Conservation (phyloP, 2,113 vertebrate genomes). For the Laterallus jamaicensis region DNA sequence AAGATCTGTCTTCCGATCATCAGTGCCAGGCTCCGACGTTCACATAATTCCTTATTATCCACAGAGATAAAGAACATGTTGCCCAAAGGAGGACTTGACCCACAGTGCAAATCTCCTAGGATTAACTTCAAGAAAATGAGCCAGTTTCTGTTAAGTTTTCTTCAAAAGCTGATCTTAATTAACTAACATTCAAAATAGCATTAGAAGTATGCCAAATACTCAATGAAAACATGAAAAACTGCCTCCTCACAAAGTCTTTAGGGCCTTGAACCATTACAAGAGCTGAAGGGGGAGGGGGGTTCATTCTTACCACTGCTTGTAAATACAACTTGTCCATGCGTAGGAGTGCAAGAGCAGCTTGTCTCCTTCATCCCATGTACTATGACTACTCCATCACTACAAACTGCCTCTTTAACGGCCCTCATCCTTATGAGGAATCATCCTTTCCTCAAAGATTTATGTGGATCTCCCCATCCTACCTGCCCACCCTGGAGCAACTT, state of each 20-base stretch:
- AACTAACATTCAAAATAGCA: background rate
- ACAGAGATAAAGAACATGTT: background rate
- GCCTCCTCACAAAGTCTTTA: background rate
- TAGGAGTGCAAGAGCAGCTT: constrained; percentile 22
- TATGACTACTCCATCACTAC: background rate
- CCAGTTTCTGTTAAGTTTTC: background rate
- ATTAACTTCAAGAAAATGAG: background rate
- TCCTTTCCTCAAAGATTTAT: background rate
- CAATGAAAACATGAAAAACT: background rate
- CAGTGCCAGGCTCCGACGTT: constrained; percentile 34
- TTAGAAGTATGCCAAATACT: background rate
- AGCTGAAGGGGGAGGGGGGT: background rate
- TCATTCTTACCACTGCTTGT: constrained; percentile 55
- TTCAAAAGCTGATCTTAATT: background rate
- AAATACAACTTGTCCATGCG: background rate
- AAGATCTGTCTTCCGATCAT: background rate
- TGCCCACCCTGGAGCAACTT: background rate
- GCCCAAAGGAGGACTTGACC: background rate
- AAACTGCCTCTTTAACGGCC: background rate
- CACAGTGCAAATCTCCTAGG: background rate
- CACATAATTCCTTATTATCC: background rate
- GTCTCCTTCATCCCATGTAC: constrained; percentile 51
- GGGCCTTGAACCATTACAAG: background rate
- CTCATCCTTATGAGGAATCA: background rate
- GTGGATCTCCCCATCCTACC: background rate